Percentiles rank a stretch among this genome's conserved stretches.
These are phyloP conservation scores for Geococcyx californianus DNA, from an alignment of 2,113 vertebrate species.

Conservation along the genomic window DNA sequence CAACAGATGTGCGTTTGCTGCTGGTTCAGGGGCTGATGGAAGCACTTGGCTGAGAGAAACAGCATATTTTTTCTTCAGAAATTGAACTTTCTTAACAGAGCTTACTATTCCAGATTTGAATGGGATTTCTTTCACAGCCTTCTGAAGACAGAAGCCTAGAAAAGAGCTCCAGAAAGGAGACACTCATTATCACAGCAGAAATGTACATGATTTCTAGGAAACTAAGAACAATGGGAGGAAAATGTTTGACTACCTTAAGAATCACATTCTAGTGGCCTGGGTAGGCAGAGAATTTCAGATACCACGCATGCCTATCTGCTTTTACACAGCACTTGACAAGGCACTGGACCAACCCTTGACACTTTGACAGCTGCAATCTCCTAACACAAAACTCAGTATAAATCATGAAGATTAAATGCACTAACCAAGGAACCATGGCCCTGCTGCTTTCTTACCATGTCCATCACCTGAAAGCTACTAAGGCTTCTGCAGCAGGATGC, in stretches of 20 bases:
- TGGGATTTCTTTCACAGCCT: not conserved
- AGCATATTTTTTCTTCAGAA: not conserved
- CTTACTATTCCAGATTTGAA: not conserved
- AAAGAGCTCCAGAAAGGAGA: not conserved
- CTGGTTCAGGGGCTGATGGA: not conserved
- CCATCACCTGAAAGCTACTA: not conserved
- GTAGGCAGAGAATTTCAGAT: not conserved
- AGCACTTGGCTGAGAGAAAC: not conserved
- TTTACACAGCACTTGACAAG: not conserved
- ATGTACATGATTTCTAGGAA: not conserved
- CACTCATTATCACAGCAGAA: not conserved
- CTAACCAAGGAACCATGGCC: not conserved
- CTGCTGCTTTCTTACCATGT: fast-evolving
- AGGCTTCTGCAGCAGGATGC: not conserved
- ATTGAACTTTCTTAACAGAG: not conserved
- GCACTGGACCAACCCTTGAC: not conserved
- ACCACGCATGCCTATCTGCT: not conserved
- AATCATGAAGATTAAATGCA: not conserved
- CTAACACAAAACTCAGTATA: not conserved
- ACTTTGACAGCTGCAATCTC: not conserved
- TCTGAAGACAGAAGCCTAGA: not conserved
- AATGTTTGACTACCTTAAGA: not conserved
- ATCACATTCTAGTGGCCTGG: not conserved
- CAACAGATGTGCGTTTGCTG: not conserved
- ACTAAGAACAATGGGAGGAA: not conserved